These are phyloP conservation scores for Hipposideros armiger DNA, from an alignment of 2,113 vertebrate genomes.

Conservation along the genomic window DNA sequence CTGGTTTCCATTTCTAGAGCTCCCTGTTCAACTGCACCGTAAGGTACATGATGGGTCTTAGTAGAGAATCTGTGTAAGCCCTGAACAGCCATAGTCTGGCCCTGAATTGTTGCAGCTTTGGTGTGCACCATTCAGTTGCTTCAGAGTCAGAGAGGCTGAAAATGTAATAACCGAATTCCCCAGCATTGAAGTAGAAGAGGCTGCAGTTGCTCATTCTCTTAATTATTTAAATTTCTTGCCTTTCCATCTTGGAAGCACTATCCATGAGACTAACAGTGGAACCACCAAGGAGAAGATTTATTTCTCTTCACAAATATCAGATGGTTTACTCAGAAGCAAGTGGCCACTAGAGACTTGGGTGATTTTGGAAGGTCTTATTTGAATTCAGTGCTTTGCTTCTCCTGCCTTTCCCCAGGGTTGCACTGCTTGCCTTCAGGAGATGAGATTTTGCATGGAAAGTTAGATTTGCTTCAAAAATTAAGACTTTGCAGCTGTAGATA, in stretches of 20 bases:
- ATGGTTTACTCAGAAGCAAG: conserved; percentile 49
- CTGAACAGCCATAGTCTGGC: not conserved
- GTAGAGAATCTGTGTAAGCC: not conserved
- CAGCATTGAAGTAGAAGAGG: not conserved
- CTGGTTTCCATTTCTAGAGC: not conserved
- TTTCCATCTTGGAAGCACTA: not conserved
- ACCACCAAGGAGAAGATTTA: conserved; percentile 43
- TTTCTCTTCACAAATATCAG: conserved; percentile 52
- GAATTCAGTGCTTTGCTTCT: not conserved
- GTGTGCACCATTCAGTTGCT: not conserved
- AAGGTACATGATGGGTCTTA: not conserved
- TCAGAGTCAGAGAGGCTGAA: conserved; percentile 29
- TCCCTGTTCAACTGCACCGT: not conserved
- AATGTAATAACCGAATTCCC: conserved; percentile 17
- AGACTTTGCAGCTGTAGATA: not conserved
- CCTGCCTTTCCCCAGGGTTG: not conserved
- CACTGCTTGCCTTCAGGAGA: not conserved
- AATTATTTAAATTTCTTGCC: conserved; percentile 59
- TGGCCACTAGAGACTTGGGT: not conserved
- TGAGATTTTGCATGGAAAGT: conserved; percentile 28
- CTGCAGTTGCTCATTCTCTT: conserved; percentile 42
- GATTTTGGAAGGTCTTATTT: conserved; percentile 25
- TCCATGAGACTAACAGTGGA: not conserved
- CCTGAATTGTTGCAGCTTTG: conserved; percentile 26
- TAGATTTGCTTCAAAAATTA: conserved; percentile 54